Conservation (phyloP, 92 coral and sea anemone species). For the Heliopora coerulea region DNA sequence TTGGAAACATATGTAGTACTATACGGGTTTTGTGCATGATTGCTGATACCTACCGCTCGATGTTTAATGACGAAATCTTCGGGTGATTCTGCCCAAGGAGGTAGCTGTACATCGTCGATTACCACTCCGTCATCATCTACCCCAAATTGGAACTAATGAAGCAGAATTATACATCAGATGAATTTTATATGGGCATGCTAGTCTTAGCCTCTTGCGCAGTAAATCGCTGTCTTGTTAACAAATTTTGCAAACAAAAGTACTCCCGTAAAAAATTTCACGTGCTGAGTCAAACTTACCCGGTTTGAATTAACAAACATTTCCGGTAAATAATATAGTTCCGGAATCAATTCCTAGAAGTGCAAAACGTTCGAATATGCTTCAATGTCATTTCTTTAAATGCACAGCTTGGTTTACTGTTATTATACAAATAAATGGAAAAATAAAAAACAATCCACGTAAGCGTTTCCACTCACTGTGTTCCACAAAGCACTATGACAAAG, state of each 20-base stretch:
- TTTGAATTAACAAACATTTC: constrained; percentile 92
- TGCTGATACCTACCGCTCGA: constrained; percentile 70
- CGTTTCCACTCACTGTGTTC: too few species aligned
- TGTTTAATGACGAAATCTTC: constrained; percentile 87
- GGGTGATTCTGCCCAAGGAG: constrained; percentile 84
- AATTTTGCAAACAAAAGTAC: background rate
- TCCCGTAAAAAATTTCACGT: background rate
- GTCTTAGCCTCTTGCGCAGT: too few species aligned
- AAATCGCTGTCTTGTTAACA: background rate
- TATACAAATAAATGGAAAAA: too few species aligned
- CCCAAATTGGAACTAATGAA: constrained; percentile 87
- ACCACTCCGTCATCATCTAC: constrained; percentile 93
- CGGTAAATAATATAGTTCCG: constrained; percentile 93
- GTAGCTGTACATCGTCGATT: constrained; percentile 95
- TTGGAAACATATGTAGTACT: background rate
- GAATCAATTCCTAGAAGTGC: constrained; percentile 91
- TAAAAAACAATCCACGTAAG: too few species aligned
- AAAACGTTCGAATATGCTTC: too few species aligned
- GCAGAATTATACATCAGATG: background rate
- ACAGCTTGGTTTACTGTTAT: too few species aligned
- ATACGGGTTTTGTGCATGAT: background rate
- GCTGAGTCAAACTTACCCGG: constrained; percentile 60
- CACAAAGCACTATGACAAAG: too few species aligned
- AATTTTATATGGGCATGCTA: too few species aligned
- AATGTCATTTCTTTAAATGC: too few species aligned